A percentile compares a stretch with the other conserved stretches of the same genome.
Conservation (phyloP, 2,797 vertebrate species). For the Clarias platycephalus region DNA sequence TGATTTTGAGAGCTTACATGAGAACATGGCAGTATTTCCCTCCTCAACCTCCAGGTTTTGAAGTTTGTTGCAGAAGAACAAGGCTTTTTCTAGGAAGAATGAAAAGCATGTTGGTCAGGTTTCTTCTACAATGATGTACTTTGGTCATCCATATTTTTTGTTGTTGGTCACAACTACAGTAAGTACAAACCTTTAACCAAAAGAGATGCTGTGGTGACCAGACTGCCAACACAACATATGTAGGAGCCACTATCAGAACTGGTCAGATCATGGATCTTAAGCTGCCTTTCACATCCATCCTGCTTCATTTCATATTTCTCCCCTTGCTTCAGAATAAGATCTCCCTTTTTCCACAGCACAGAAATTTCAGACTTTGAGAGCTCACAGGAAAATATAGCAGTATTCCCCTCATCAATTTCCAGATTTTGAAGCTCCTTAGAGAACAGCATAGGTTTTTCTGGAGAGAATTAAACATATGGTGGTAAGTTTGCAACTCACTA, state of each 20-base stretch:
- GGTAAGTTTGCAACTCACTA: not conserved
- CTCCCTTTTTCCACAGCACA: conserved; percentile 44
- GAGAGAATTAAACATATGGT: conserved; percentile 23
- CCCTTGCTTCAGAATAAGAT: conserved; percentile 63
- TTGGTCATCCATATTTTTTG: not conserved
- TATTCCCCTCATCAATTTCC: conserved; percentile 35
- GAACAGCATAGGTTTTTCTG: conserved; percentile 60
- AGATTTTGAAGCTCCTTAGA: conserved; percentile 50
- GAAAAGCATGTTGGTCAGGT: not conserved
- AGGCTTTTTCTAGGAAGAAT: conserved; percentile 57
- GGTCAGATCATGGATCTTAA: conserved; percentile 71
- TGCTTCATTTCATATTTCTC: conserved; percentile 69
- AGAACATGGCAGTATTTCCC: conserved; percentile 27
- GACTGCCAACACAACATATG: conserved; percentile 67
- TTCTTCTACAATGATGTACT: not conserved
- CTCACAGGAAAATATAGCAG: conserved; percentile 26
- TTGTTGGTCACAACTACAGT: not conserved
- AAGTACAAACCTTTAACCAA: not conserved
- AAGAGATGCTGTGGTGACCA: conserved; percentile 55
- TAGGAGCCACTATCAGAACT: conserved; percentile 82
- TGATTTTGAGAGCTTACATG: conserved; percentile 40
- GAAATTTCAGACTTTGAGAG: conserved; percentile 24
- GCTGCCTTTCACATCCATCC: conserved; percentile 59
- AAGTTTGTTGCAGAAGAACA: conserved; percentile 48
- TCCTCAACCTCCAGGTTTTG: conserved; percentile 26